Base-by-base conservation (phyloP, 2,113 vertebrate genomes). In the Numida meleagris region DNA sequence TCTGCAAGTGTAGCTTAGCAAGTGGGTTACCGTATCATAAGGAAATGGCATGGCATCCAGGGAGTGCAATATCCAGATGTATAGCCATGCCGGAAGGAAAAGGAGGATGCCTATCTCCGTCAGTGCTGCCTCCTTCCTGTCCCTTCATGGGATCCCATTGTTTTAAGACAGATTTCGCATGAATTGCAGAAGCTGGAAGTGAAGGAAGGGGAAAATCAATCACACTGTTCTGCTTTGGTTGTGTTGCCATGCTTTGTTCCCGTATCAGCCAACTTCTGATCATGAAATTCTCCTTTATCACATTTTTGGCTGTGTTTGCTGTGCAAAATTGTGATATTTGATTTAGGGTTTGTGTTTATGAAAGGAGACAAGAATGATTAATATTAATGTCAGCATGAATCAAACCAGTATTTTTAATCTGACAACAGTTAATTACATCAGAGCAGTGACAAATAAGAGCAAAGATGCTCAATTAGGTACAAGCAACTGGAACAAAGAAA, bases 391-490 rank as follows among this genome's bases (percentile, higher is more conserved):
- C 16, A 89, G 27, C 55, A 48, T 65, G 79, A 91, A 91, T 94
- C 80, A 86, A 94, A 91, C 7, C 25, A 94, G 61, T 81, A 91
- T 95, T 86, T 95, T 95, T 83, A 91, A 86, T 91, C 76, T 72
- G 68, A 25, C 1, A 1, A 12, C 75, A 78, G 88, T 89, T 88
- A 86, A 82, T 86, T 89, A 86, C 86, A 72, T 63, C 78, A 65
- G 16, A 29, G 11, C 45, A 66, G 40, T 86, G 79, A 80, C 65
- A 83, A 88, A 43, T 42, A 89, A 53, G 48, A 86, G 23, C 29
- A 27, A 1, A 55, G 67, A 51, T 84, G 67, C 78, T 34, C 63
- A 43, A 12, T 77, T 88, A 88, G 63, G 23, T 17, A 72, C 46
- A 58, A 57, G 27, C 79, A 57, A 14, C 27, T 23, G 59, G 65